Percentiles rank a stretch among this genome's conserved stretches.
Conservation (phyloP, 1,140 invertebrate species). For the Habropoda laboriosa region DNA sequence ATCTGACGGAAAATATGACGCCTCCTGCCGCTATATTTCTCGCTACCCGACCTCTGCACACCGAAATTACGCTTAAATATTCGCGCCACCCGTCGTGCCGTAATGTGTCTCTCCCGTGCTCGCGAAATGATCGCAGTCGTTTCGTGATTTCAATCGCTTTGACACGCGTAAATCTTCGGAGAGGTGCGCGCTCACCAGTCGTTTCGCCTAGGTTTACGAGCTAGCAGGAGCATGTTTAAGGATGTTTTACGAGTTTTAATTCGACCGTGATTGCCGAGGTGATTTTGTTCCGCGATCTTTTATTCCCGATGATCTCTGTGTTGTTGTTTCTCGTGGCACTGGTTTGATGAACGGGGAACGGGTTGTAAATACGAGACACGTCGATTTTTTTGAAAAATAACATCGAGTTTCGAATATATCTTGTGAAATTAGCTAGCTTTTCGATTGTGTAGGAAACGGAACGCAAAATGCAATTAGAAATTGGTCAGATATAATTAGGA, state of each 20-base stretch:
- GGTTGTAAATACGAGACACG: too few species aligned
- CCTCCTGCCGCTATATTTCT: neutral
- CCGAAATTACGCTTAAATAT: constrained; percentile 45
- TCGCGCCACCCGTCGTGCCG: neutral
- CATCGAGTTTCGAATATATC: too few species aligned
- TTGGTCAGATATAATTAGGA: too few species aligned
- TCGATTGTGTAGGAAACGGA: too few species aligned
- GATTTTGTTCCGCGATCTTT: too few species aligned
- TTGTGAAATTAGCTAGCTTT: too few species aligned
- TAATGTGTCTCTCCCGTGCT: neutral
- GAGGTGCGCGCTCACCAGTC: neutral
- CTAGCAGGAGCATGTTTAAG: neutral
- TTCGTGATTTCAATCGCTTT: neutral
- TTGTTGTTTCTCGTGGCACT: too few species aligned
- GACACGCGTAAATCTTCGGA: constrained; percentile 16
- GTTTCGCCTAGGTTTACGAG: neutral
- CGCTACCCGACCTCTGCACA: neutral
- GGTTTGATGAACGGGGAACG: too few species aligned
- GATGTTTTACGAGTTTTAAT: neutral
- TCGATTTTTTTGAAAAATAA: too few species aligned
- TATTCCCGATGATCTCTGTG: too few species aligned
- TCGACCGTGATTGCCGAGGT: neutral
- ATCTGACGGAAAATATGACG: constrained; percentile 34
- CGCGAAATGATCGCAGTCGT: neutral
- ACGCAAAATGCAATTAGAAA: too few species aligned